Conservation (phyloP, 2,888 invertebrate genomes). For the Euzetes globulus region DNA sequence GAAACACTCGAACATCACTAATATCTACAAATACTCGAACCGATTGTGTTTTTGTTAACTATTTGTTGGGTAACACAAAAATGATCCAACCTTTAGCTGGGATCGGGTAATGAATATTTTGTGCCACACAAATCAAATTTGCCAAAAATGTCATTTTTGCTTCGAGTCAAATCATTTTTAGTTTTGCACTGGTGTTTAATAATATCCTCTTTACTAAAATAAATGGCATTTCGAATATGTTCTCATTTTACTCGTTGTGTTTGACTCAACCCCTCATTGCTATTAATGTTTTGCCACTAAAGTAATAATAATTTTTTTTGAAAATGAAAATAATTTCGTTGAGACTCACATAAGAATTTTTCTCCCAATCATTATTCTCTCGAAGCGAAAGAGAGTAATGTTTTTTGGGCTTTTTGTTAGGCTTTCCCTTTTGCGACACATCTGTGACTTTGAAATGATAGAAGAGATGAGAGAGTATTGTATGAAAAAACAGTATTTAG, state of each 20-base stretch:
- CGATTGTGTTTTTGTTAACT: too few species aligned
- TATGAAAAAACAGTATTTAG: neutral
- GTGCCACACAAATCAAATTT: too few species aligned
- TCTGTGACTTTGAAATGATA: too few species aligned
- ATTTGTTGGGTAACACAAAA: too few species aligned
- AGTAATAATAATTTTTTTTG: neutral
- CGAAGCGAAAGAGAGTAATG: neutral
- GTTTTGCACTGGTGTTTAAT: too few species aligned
- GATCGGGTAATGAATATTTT: too few species aligned
- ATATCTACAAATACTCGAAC: too few species aligned
- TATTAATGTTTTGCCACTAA: neutral
- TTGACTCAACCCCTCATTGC: neutral
- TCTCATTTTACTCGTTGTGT: slow-evolving; percentile 3
- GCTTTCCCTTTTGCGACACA: too few species aligned
- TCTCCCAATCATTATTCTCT: neutral
- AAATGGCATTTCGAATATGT: slow-evolving; percentile 6
- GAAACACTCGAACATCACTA: neutral
- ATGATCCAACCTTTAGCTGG: too few species aligned
- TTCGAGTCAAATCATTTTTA: neutral
- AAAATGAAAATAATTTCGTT: neutral
- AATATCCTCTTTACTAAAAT: too few species aligned
- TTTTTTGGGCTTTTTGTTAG: neutral
- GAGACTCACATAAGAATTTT: neutral
- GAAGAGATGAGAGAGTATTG: neutral
- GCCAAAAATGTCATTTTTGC: neutral